Percentiles rank a stretch among this genome's conserved stretches.
Conservation (phyloP, 2,113 vertebrate genomes). For the Pelusios castaneus region DNA sequence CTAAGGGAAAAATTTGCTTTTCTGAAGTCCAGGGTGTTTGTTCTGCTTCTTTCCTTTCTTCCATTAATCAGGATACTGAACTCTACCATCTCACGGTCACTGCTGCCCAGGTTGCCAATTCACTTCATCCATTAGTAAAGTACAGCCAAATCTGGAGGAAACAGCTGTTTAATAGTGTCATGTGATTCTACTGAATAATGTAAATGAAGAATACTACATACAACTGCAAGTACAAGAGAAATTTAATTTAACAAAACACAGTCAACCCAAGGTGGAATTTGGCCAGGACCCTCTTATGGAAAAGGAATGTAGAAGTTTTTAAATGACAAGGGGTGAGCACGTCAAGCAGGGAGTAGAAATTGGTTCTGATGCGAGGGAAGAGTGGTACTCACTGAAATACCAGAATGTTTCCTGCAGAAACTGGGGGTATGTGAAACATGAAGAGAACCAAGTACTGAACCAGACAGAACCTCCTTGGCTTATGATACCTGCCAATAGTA, state of each 20-base stretch:
- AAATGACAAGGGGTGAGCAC: background rate
- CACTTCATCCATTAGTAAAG: background rate
- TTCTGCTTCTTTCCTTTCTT: too few species aligned
- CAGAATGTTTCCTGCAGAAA: background rate
- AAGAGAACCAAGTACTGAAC: background rate
- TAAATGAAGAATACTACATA: background rate
- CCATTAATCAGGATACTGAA: too few species aligned
- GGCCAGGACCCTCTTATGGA: background rate
- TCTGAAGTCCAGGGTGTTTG: too few species aligned
- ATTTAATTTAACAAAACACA: background rate
- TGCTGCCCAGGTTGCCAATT: too few species aligned
- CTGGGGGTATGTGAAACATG: background rate
- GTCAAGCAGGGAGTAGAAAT: background rate
- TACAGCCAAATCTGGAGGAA: background rate
- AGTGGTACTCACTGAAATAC: background rate
- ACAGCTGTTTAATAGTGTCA: background rate
- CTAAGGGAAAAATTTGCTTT: too few species aligned
- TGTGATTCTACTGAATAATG: background rate
- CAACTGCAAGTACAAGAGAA: background rate
- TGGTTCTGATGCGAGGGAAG: background rate
- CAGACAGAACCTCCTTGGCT: background rate
- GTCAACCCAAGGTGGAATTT: background rate
- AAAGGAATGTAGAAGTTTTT: background rate
- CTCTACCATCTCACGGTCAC: too few species aligned
- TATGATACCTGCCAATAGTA: background rate